Evolutionary conservation across 2,888 invertebrate species (phyloP), one percentile per base, ranked within the genome.

Genomic region (Ophraella communa): DNA sequence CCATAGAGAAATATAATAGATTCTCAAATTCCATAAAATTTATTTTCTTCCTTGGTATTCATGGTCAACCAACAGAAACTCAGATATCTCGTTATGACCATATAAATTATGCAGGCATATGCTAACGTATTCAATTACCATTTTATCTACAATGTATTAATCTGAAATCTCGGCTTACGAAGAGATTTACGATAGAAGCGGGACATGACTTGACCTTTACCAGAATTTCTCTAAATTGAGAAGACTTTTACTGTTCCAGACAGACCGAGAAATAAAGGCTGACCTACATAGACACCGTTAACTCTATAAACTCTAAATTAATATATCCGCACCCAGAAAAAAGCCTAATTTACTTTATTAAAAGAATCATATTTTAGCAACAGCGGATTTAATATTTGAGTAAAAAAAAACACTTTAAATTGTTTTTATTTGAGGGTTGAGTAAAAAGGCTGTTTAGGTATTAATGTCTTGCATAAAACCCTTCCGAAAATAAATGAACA

Each of bases 61-160:
- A 23, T n/a, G 27, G 4, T 51, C 17, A 27, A 17, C 27, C 49
- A 4, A 2, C 24, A 23, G 17, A 24, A 27, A 51, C 49, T 11
- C 49, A 17, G 49, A 51, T 51, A 51, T 51, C 49, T 27, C 23
- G 21, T 51, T 24, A 42, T 42, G 23, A 24, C 49, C 23, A 42
- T 49, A 59, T 59, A 51, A 39, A 59, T 59, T 59, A 39, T n/a
- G 24, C 23, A 24, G 59, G 51, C 59, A 59, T 59, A 51, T 59
- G 59, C 59, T 60, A 52, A 53, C 44, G 27, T 52, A 60, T 60
- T 60, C 60, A 60, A 60, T 60, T 60, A 60, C 51, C 60, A 53
- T 60, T 60, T 60, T 60, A 60, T 60, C 51, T 30, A 42, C 42
- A 30, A 52, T 27, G 52, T 59, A 59, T 52, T 59, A 59, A 52